Evolutionary conservation across 1,140 invertebrate species (phyloP).

Genomic region (Trichonephila clavata): DNA sequence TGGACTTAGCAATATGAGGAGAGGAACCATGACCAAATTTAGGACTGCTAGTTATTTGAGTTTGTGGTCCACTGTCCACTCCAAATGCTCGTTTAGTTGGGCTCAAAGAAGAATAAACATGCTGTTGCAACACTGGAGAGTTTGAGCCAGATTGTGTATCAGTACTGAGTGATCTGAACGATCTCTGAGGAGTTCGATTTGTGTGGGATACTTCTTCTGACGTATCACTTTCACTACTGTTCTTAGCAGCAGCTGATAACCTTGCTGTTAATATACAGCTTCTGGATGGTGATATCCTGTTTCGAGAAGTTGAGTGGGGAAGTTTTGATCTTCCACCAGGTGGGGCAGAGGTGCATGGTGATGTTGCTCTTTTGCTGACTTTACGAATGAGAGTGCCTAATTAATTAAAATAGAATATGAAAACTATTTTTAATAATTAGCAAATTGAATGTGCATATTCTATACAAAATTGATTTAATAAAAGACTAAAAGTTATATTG

Average conservation of each 20-base stretch:
- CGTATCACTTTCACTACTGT: constrained; percentile 74
- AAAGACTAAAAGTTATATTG: no score
- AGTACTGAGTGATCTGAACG: constrained; percentile 56
- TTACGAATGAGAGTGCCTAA: constrained; percentile 72
- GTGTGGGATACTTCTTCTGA: constrained; percentile 62
- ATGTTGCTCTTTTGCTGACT: constrained; percentile 70
- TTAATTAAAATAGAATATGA: no score
- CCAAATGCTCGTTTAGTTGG: constrained; percentile 64
- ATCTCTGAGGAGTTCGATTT: constrained; percentile 62
- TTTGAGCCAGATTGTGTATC: constrained; percentile 58
- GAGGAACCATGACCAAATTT: constrained; percentile 25
- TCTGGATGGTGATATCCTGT: constrained; percentile 66
- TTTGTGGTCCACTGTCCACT: constrained; percentile 22
- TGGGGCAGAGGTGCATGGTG: constrained; percentile 61
- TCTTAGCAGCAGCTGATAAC: constrained; percentile 51
- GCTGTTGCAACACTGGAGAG: constrained; percentile 55
- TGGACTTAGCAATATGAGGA: constrained; percentile 50
- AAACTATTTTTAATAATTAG: no score
- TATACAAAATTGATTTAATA: no score
- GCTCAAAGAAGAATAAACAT: constrained; percentile 47
- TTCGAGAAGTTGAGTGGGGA: constrained; percentile 62
- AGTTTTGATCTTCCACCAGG: constrained; percentile 55
- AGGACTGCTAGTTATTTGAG: background rate
- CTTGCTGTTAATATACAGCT: constrained; percentile 69
- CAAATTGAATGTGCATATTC: no score